phyloP scores from a whole-genome alignment of 2,888 invertebrate species.

The Protonemura montana region DNA sequence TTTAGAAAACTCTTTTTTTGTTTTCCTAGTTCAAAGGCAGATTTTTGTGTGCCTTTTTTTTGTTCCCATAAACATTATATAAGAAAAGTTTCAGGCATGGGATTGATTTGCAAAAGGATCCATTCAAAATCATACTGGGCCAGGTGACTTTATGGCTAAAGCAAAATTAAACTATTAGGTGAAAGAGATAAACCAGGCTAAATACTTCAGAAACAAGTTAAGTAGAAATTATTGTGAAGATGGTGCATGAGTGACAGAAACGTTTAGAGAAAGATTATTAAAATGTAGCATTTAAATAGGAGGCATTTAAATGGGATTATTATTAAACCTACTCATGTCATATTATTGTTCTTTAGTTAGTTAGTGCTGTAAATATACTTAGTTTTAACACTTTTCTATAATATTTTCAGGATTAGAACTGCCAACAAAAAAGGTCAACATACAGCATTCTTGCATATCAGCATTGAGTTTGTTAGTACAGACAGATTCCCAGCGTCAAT shows the following conservation, averaged over 20 bases:
- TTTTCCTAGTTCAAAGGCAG: too few relatives aligned
- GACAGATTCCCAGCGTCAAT: too few relatives aligned
- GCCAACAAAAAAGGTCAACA: too few relatives aligned
- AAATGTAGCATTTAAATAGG: constrained; percentile 24
- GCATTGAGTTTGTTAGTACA: too few relatives aligned
- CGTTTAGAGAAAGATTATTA: constrained; percentile 33
- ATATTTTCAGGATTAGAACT: too few relatives aligned
- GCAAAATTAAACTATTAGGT: neutral
- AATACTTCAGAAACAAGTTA: neutral
- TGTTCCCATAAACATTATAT: too few relatives aligned
- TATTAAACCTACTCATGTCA: neutral
- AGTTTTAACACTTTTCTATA: neutral
- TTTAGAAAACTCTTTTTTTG: too few relatives aligned
- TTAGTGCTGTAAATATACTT: neutral
- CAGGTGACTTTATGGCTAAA: neutral
- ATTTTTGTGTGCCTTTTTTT: too few relatives aligned
- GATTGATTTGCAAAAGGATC: too few relatives aligned
- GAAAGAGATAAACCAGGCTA: neutral
- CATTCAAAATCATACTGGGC: too few relatives aligned
- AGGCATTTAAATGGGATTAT: neutral
- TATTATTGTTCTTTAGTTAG: neutral
- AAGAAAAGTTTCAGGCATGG: too few relatives aligned
- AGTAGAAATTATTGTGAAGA: neutral
- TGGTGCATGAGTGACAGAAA: neutral
- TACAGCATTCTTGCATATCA: too few relatives aligned